phyloP scores from a whole-genome alignment of 2,113 vertebrate genomes.

The Phoxinus phoxinus region DNA sequence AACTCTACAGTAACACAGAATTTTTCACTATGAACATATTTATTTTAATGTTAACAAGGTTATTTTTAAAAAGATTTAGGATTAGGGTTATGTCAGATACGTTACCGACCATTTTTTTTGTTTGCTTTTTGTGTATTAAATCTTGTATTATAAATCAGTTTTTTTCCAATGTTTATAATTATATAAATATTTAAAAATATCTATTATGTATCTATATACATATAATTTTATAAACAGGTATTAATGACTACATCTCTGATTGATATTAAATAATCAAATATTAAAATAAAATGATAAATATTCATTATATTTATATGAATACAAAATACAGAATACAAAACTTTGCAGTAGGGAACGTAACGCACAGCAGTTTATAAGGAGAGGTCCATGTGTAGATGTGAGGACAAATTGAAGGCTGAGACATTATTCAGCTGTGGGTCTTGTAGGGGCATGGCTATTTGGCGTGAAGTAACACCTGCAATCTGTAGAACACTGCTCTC shows the following conservation, averaged over 20 bases:
- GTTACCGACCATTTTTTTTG: not conserved
- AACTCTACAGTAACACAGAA: not conserved
- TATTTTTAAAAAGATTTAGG: not conserved
- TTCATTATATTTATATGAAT: too few relatives aligned
- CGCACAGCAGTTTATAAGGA: not conserved
- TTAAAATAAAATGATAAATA: too few relatives aligned
- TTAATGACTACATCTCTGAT: too few relatives aligned
- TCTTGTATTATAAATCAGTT: too few relatives aligned
- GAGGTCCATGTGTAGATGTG: not conserved
- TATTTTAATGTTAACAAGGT: not conserved
- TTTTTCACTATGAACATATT: not conserved
- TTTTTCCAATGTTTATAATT: too few relatives aligned
- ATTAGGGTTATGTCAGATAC: not conserved
- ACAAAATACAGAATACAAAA: not conserved
- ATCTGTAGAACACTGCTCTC: conserved; percentile 75
- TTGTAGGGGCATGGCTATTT: conserved; percentile 64
- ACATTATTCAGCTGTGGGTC: conserved; percentile 69
- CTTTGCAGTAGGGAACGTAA: not conserved
- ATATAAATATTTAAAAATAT: too few relatives aligned
- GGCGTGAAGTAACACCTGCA: conserved; percentile 74
- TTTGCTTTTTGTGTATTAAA: not conserved
- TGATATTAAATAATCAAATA: too few relatives aligned
- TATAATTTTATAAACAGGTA: too few relatives aligned
- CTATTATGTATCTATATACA: too few relatives aligned
- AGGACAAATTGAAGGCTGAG: conserved; percentile 74